A percentile compares a stretch with the other conserved stretches of the same genome.
phyloP scores from a whole-genome alignment of 2,888 invertebrate species.

The Leucoma salicis region DNA sequence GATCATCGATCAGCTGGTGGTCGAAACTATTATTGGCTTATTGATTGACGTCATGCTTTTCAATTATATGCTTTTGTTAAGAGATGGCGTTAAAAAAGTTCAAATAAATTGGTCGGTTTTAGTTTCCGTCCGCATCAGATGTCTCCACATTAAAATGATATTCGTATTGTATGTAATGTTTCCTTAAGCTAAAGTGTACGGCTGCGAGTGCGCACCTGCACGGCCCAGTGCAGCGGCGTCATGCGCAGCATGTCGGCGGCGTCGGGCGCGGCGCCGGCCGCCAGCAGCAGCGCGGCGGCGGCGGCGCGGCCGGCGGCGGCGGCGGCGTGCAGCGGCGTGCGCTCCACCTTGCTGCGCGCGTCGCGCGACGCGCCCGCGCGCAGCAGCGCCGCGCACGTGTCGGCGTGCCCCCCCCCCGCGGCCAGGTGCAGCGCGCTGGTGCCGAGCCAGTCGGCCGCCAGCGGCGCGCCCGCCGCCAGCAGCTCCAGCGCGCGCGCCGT shows the following conservation, averaged over 20 bases:
- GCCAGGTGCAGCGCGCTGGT: constrained; percentile 95
- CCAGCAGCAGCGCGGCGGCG: constrained; percentile 87
- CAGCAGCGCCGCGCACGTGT: constrained; percentile 90
- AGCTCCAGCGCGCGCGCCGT: constrained; percentile 88
- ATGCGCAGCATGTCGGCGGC: constrained; percentile 68
- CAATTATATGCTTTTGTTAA: too few species aligned
- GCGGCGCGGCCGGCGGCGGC: constrained; percentile 91
- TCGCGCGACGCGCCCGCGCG: constrained; percentile 94
- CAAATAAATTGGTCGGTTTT: too few species aligned
- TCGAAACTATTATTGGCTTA: too few species aligned
- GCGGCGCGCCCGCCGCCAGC: constrained; percentile 93
- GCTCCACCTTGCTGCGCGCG: constrained; percentile 92
- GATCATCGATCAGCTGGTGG: too few species aligned
- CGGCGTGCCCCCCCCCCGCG: constrained; percentile 87
- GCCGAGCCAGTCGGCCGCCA: constrained; percentile 96
- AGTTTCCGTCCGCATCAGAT: too few species aligned
- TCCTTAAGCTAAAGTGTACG: too few species aligned
- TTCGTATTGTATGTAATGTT: too few species aligned
- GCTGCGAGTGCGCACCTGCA: constrained; percentile 68
- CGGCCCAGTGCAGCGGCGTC: constrained; percentile 98
- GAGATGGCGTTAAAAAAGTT: too few species aligned
- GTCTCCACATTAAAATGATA: too few species aligned
- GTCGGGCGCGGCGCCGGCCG: constrained; percentile 54
- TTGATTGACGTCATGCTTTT: too few species aligned
- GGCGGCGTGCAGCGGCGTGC: constrained; percentile 95